Evolutionary conservation across 2,113 vertebrate genomes (phyloP).

Genomic region (Bujurquina vittata): DNA sequence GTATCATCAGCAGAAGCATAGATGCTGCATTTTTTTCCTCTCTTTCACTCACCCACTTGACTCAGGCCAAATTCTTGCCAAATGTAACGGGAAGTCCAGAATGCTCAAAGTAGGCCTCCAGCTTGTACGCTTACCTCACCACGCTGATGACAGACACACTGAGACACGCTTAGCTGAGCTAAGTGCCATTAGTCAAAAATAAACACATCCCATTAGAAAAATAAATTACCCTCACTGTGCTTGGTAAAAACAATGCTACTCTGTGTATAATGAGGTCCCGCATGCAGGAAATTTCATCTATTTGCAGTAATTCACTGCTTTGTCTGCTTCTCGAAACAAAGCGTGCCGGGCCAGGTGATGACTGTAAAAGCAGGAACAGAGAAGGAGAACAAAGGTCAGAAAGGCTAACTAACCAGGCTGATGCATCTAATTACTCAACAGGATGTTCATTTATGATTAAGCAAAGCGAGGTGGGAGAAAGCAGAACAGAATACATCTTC

Average conservation of each 20-base stretch:
- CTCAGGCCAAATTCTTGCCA: slow-evolving; percentile 10
- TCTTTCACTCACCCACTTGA: neutral
- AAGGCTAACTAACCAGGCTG: neutral
- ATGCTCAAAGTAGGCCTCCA: slow-evolving; percentile 18
- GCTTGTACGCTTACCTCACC: slow-evolving; percentile 47
- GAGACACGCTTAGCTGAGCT: slow-evolving; percentile 35
- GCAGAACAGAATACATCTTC: neutral
- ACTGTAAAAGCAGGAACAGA: slow-evolving; percentile 29
- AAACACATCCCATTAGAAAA: slow-evolving; percentile 71
- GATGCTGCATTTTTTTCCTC: neutral
- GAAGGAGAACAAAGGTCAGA: slow-evolving; percentile 35
- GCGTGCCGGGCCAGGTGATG: slow-evolving; percentile 26
- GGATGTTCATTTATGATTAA: neutral
- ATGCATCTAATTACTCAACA: neutral
- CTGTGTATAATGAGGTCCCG: slow-evolving; percentile 37
- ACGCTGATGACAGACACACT: slow-evolving; percentile 58
- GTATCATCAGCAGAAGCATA: neutral
- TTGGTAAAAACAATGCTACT: slow-evolving; percentile 63
- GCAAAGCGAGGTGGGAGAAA: neutral
- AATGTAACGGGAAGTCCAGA: slow-evolving; percentile 52
- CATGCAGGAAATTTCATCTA: slow-evolving; percentile 47
- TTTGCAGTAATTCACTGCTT: slow-evolving; percentile 42
- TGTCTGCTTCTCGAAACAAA: slow-evolving; percentile 39
- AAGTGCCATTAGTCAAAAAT: slow-evolving; percentile 74
- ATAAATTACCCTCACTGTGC: slow-evolving; percentile 60